Conservation (phyloP, 64 coral and sea anemone species). For the Montipora cactus region DNA sequence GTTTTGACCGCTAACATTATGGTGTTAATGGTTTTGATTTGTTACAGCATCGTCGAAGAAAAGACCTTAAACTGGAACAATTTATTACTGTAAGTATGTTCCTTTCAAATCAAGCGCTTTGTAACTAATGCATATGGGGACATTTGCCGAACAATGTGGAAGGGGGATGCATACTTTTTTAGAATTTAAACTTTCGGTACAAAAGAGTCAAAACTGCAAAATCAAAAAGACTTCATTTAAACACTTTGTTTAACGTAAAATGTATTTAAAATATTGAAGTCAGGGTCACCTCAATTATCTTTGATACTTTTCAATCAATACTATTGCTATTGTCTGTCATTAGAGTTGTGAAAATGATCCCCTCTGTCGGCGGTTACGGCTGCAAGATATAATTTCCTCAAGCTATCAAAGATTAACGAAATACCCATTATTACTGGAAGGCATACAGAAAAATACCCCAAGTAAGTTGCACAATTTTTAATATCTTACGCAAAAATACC, state of each 20-base stretch:
- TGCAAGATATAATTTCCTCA: constrained; percentile 97
- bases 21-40: not conserved
- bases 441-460: constrained; percentile 92
- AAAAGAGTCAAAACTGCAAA: too few relatives aligned
- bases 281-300: too few relatives aligned
- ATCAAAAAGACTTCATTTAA: too few relatives aligned
- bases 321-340: not conserved
- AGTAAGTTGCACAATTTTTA: constrained; percentile 52
- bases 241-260: too few relatives aligned
- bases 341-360: constrained; percentile 92
- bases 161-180: too few relatives aligned
- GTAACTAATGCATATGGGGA: too few relatives aligned
- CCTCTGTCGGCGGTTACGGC: constrained; percentile 87
- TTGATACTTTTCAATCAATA: too few relatives aligned
- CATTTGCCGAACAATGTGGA: too few relatives aligned
- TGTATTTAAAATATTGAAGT: too few relatives aligned
- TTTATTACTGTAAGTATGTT: constrained; percentile 80
- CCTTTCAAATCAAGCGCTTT: not conserved
- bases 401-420: constrained; percentile 99
- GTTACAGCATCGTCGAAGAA: constrained; percentile 80
- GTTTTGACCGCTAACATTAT: not conserved
- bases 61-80: constrained; percentile 79
- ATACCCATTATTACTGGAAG: constrained; percentile 96
- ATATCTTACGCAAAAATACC: too few relatives aligned
- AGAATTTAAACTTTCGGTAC: too few relatives aligned